A percentile compares a stretch with the other conserved stretches of the same genome.
Conservation (phyloP, 2,113 vertebrate species). For the Naja naja region DNA sequence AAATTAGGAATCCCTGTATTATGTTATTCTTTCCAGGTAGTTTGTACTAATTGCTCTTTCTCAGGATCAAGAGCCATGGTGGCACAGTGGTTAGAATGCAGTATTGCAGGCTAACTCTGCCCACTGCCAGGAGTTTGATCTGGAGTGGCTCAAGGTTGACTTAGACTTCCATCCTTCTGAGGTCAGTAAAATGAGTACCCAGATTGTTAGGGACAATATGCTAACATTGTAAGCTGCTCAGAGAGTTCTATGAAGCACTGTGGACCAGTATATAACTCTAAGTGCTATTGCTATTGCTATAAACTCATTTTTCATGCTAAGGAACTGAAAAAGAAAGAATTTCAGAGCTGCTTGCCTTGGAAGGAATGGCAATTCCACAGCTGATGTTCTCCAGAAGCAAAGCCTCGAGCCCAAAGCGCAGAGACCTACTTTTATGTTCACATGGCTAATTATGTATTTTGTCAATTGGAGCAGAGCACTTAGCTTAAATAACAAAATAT, state of each 20-base stretch:
- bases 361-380: conserved; percentile 27
- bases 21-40: background rate
- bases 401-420: conserved; percentile 48
- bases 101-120: background rate
- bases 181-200: background rate
- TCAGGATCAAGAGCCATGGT: background rate
- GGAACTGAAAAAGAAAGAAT: conserved; percentile 31
- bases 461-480: conserved; percentile 33
- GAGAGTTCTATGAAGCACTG: background rate
- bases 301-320: background rate
- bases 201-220: background rate
- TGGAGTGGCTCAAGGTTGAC: background rate
- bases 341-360: conserved; percentile 36
- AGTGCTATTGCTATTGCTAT: conserved; percentile 4
- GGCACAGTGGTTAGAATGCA: background rate
- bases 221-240: background rate
- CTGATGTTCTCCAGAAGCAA: conserved; percentile 41
- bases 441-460: conserved; percentile 51
- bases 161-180: background rate
- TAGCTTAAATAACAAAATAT: conserved; percentile 51
- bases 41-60: conserved; percentile 30
- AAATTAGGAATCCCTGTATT: conserved; percentile 33
- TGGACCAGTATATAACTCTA: background rate
- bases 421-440: conserved; percentile 59
- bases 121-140: background rate